Evolutionary conservation across 2,113 vertebrate species (phyloP), one percentile per base, ranked within the genome.

Genomic region (Semnopithecus entellus): DNA sequence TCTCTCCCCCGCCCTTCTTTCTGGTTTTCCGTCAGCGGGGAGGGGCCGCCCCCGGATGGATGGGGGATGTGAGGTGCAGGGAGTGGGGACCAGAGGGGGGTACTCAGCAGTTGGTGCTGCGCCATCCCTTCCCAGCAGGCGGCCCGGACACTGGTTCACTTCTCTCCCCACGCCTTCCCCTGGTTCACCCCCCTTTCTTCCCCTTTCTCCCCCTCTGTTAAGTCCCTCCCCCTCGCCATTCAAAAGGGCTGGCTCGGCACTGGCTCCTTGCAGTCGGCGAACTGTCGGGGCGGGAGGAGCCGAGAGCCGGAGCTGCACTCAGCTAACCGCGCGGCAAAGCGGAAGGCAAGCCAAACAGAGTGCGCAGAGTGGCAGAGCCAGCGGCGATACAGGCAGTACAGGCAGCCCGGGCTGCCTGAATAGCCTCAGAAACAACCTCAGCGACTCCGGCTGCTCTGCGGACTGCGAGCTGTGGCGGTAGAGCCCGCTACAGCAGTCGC

Each of bases 171-270:
- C 2, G 70, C 80, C 61, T 75, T 89, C 83, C 89, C 45, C 48
- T 97, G 87, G 75, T 83, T 93, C 84, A 89, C 38, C 95, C 66
- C 92, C 93, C 68, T 96, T 66, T n/a, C 25, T 87, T 73, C 88
- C 90, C 89, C 94, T 82, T 95, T 88, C 52, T 45, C 92, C 70
- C 73, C 45, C 48, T 55, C 84, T 27, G 10, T 52, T 43, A 87
- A 91, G 94, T 59, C 92, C 98, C 98, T 93, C 97, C 97, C 57
- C 84, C 79, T 95, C 32, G 80, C 83, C 75, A 38, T 93, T 97
- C 87, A 97, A 97, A 96, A 97, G 87, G 96, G 95, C 92, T 91
- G 80, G 89, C 96, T 92, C 45, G 16, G 82, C 94, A 30, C 91
- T 5, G 80, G 90, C 75, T 97, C 90, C 55, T n/a, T 3, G 92